These are phyloP conservation scores for Stenurella melanura DNA, from an alignment of 2,888 invertebrate genomes.

Conservation along the genomic window DNA sequence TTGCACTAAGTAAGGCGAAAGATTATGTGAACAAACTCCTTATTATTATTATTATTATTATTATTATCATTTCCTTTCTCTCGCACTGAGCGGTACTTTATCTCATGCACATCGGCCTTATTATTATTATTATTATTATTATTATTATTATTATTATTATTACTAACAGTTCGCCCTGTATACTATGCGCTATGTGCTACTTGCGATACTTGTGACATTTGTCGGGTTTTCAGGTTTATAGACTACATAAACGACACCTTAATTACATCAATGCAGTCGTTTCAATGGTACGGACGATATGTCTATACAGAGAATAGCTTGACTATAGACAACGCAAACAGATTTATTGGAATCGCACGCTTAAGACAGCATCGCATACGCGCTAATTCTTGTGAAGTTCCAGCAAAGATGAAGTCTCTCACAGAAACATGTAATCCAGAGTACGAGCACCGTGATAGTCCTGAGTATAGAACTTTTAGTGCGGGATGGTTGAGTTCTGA, in stretches of 20 bases:
- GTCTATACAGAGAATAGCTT: conserved; percentile 57
- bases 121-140: no score
- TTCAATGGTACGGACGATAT: conserved; percentile 63
- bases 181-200: no score
- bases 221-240: conserved; percentile 53
- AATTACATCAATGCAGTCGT: conserved; percentile 58
- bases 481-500: conserved; percentile 43
- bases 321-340: conserved; percentile 62
- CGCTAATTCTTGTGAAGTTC: neutral
- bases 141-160: no score
- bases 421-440: conserved; percentile 8
- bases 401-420: no score
- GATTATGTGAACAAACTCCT: no score
- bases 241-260: conserved; percentile 56
- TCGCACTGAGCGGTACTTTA: no score
- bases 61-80: no score
- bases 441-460: neutral
- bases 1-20: no score
- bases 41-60: no score
- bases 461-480: conserved; percentile 53
- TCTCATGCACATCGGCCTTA: no score
- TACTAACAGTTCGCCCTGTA: no score
- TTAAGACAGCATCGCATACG: conserved; percentile 47
- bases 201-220: no score
- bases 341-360: conserved; percentile 61